Evolutionary conservation across 1,140 invertebrate species (phyloP).

Genomic region (Cylas formicarius): DNA sequence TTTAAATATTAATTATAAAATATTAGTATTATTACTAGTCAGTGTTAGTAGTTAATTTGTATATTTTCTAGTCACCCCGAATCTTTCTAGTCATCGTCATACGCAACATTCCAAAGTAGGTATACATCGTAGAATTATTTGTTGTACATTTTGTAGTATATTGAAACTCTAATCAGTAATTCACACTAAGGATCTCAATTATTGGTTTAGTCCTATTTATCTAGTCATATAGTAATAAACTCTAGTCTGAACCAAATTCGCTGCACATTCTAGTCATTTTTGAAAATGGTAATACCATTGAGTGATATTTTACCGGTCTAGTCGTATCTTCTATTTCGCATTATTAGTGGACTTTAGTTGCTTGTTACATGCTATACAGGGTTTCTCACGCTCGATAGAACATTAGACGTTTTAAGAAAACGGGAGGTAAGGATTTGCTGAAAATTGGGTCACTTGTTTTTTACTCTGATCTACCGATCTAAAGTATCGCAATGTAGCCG

Average conservation of each 20-base stretch:
- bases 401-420: too few species aligned
- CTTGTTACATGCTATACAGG: too few species aligned
- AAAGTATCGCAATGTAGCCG: too few species aligned
- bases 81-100: constrained; percentile 6
- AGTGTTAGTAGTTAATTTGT: not conserved
- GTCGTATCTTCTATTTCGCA: constrained; percentile 1
- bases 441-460: too few species aligned
- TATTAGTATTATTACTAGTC: too few species aligned
- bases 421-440: too few species aligned
- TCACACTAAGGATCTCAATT: constrained; percentile 5
- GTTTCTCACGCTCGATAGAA: too few species aligned
- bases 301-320: not conserved
- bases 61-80: constrained; percentile 4
- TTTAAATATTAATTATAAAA: too few species aligned
- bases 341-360: not conserved
- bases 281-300: not conserved
- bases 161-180: not conserved
- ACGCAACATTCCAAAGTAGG: constrained; percentile 1
- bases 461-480: too few species aligned
- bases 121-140: constrained; percentile 3
- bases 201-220: constrained; percentile 1
- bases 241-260: not conserved
- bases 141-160: not conserved
- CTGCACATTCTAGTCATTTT: constrained; percentile 6
- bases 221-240: constrained; percentile 1